Conservation (phyloP, 2,888 invertebrate genomes). For the Tigriopus californicus region DNA sequence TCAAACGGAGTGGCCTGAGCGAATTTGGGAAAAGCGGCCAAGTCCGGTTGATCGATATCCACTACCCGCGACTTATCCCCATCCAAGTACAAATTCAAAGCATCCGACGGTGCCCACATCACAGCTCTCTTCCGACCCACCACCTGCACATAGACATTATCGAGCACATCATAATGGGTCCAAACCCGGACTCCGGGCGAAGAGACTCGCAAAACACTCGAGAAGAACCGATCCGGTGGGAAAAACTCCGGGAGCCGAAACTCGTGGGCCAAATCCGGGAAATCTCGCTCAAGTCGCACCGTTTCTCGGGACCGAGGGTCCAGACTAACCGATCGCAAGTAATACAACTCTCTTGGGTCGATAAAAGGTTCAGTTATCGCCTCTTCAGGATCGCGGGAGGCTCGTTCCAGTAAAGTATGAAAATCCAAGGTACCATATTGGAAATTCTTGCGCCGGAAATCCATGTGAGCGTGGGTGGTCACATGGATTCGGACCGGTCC, state of each 20-base stretch:
- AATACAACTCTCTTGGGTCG: slow-evolving; percentile 23
- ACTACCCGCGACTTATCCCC: slow-evolving; percentile 36
- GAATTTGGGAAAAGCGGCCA: slow-evolving; percentile 30
- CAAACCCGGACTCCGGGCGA: slow-evolving; percentile 33
- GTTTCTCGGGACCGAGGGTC: slow-evolving; percentile 32
- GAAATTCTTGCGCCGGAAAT: slow-evolving; percentile 35
- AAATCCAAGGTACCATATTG: slow-evolving; percentile 32
- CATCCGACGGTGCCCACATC: slow-evolving; percentile 32
- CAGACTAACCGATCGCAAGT: slow-evolving; percentile 30
- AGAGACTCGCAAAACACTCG: slow-evolving; percentile 35
- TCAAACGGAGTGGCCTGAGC: slow-evolving; percentile 26
- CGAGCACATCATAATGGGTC: slow-evolving; percentile 40
- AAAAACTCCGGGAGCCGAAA: slow-evolving; percentile 30
- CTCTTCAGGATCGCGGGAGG: slow-evolving; percentile 20
- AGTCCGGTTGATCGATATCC: slow-evolving; percentile 32
- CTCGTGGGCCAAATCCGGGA: slow-evolving; percentile 31
- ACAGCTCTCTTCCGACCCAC: slow-evolving; percentile 32
- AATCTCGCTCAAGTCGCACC: slow-evolving; percentile 31
- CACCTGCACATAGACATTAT: slow-evolving; percentile 35
- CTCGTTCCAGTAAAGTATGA: slow-evolving; percentile 27
- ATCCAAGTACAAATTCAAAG: slow-evolving; percentile 32
- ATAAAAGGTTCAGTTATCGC: slow-evolving; percentile 23
- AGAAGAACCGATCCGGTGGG: slow-evolving; percentile 29
- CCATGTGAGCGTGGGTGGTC: slow-evolving; percentile 28
- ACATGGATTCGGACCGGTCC: slow-evolving; percentile 32